phyloP scores from a whole-genome alignment of 2,113 vertebrate species.

The Sceloporus tristichus region DNA sequence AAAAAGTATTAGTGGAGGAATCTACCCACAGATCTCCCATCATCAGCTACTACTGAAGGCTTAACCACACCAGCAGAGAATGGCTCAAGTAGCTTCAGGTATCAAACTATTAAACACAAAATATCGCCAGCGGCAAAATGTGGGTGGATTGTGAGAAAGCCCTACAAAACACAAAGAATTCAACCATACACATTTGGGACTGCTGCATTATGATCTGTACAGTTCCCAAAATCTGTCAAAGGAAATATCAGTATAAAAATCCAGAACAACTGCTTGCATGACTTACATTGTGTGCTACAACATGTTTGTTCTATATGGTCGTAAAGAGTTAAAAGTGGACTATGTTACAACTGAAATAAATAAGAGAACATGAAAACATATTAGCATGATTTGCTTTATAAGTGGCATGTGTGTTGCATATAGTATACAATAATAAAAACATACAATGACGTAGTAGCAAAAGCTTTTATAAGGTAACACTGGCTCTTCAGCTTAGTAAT shows the following conservation, averaged over 20 bases:
- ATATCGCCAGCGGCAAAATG: fast-evolving
- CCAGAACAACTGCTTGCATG: not conserved
- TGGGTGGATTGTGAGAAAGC: not conserved
- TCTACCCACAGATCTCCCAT: not conserved
- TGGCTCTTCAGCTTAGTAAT: no score
- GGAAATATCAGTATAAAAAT: not conserved
- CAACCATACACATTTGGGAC: not conserved
- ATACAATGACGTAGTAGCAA: not conserved
- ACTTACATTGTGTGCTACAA: not conserved
- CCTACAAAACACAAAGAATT: not conserved
- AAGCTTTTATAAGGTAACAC: not conserved
- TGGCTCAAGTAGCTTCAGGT: not conserved
- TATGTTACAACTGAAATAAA: not conserved
- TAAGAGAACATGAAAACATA: not conserved
- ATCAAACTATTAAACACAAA: not conserved
- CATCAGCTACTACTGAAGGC: not conserved
- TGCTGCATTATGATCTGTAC: not conserved
- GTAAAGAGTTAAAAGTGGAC: conserved; percentile 1
- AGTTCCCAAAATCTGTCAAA: not conserved
- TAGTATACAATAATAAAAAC: not conserved
- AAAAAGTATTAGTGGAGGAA: not conserved
- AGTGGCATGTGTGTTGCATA: not conserved
- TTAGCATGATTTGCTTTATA: not conserved
- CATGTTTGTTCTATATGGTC: not conserved
- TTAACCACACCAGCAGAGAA: not conserved